Conservation (phyloP, 2,888 invertebrate species). For the Lycia hirtaria region DNA sequence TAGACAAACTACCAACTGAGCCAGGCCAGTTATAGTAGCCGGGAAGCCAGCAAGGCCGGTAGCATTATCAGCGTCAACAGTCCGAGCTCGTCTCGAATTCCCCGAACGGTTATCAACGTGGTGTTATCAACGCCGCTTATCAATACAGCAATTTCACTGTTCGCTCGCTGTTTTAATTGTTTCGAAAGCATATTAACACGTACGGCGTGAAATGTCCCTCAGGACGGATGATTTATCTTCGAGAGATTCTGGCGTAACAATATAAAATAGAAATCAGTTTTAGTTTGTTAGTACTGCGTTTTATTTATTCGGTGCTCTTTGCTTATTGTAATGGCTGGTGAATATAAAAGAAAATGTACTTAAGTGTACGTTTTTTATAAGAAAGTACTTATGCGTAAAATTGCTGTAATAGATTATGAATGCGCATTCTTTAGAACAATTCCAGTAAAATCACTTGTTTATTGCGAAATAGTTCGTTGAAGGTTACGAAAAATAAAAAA, state of each 20-base stretch:
- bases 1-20: no score
- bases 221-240: slow-evolving; percentile 19
- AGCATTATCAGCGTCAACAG: slow-evolving; percentile 6
- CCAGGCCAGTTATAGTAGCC: background rate
- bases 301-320: no score
- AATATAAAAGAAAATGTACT: no score
- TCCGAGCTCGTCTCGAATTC: slow-evolving; percentile 15
- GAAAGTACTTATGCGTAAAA: no score
- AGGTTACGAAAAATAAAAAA: no score
- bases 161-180: slow-evolving; percentile 18
- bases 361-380: no score
- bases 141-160: slow-evolving; percentile 17
- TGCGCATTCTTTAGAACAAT: no score
- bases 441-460: no score
- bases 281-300: no score
- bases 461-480: no score
- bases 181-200: slow-evolving; percentile 18
- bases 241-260: slow-evolving; percentile 11
- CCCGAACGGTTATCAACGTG: slow-evolving; percentile 19
- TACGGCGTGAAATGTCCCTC: slow-evolving; percentile 11
- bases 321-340: no score
- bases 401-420: no score
- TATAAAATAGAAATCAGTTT: background rate
- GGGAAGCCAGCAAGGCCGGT: slow-evolving; percentile 7
- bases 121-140: slow-evolving; percentile 23